Evolutionary conservation across 2,113 vertebrate genomes (phyloP), one percentile per base, ranked within the genome.

Genomic region (Coreoperca whiteheadi): DNA sequence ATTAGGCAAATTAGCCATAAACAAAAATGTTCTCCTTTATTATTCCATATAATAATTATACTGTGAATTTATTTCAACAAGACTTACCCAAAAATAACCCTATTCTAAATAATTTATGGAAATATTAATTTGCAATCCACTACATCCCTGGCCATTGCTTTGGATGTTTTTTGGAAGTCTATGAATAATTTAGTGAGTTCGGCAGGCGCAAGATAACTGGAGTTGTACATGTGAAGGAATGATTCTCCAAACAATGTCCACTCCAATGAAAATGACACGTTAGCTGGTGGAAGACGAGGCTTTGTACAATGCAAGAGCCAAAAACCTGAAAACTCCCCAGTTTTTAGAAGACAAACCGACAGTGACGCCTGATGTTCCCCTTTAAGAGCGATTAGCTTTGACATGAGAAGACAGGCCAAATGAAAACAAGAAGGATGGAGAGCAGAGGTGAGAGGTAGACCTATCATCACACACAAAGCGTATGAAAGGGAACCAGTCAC

Each of bases 401-500:
- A 84, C 74, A 48, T 67, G 43, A 78, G n/a, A 37, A 57, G 54
- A 86, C 0, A 7, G 72, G 72, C 61, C 54, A 65, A 73, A 43
- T 81, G 50, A 56, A 75, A 67, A 87, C 81, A 89, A 74, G 43
- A 34, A 57, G 71, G 64, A 68, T 57, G 37, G 23, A 54, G 81
- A 77, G 34, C 81, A 82, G 67, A 65, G 0, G 57, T 74, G 64
- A 78, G 51, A 61, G 2, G 67, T 50, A 0, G 53, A 80, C 41
- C 30, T 86, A 67, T 75, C 73, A 59, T 81, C 66, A 68, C 32
- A 82, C 14, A 41, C 8, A 66, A 70, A 69, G 8, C 54, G 48
- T 21, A 81, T 70, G 65, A 82, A 48, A 30, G 60, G 51, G 34
- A 50, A 70, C 66, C n/a, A 54, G 64, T 76, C 48, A 64, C 61